Base-by-base conservation (phyloP, 1,140 invertebrate species). In the Cyphomyrmex costatus region DNA sequence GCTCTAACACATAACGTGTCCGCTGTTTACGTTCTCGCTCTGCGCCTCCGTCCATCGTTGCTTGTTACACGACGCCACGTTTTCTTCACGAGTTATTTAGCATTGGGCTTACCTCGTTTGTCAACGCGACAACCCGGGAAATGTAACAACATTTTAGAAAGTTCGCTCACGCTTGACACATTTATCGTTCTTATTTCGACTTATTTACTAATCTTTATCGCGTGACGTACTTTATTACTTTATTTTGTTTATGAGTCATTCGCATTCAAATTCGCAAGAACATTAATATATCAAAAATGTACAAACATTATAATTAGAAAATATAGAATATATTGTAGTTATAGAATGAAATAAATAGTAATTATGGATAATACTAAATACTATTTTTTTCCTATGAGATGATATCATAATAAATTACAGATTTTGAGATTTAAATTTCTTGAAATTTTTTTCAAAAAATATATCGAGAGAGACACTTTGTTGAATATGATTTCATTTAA, bases 1-100 rank as follows among this genome's bases (percentile, higher is more conserved):
- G 10, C 27, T 21, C 16, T 42, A 21, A 19, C 24, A 24, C 24
- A 49, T 80, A 19, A 70, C 56, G 65, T 12, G 33, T 6, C 6
- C 36, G 3, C 0, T 42, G 8, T 24, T 74, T 76, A 51, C 51
- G 30, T 56, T 33, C 8, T 30, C 21, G 21, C 12, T 19, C 42
- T 19, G 30, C 30, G 19, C 19, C 21, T 65, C 14, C 61, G 46
- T 65, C 42, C 58, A 10, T 65, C 46, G 33, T 63, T 84, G 61
- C 70, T 51, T 30, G 61, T 74, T 77, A 36, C 27, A 63, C 49
- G 21, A 27, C 21, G 12, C 24, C 12, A 60, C 24, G 21, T 51
- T 66, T 73, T 49, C 42, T 49, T 83, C 19, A 14, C n/a, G 79
- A 82, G 16, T 60, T 74, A 49, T 74, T 83, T 74, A 60, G 21